These are phyloP conservation scores for Hololepta plana DNA, from an alignment of 2,888 invertebrate species.

Conservation along the genomic window DNA sequence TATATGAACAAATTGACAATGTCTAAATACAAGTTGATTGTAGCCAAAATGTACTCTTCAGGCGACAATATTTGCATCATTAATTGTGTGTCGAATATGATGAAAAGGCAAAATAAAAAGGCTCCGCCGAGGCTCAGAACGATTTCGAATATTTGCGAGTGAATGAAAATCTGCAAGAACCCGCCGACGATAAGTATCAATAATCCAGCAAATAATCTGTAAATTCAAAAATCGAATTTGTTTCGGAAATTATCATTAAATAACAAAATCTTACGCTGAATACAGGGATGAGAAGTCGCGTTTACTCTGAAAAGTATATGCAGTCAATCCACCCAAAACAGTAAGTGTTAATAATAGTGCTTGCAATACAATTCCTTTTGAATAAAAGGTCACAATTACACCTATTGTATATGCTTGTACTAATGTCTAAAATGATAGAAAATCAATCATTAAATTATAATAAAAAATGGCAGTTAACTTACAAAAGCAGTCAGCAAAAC, in stretches of 20 bases:
- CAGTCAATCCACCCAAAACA: conserved; percentile 54
- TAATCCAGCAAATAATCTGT: conserved; percentile 46
- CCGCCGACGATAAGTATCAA: conserved; percentile 52
- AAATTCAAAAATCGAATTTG: conserved; percentile 15
- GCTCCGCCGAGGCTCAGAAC: conserved; percentile 55
- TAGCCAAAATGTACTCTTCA: conserved; percentile 76
- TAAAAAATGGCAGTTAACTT: conserved; percentile 27
- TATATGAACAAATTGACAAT: conserved; percentile 73
- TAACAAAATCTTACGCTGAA: conserved; percentile 40
- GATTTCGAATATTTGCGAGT: conserved; percentile 51
- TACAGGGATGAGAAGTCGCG: conserved; percentile 64
- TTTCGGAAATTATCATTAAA: not conserved
- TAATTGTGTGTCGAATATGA: conserved; percentile 71
- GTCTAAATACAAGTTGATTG: conserved; percentile 74
- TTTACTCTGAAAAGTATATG: conserved; percentile 75
- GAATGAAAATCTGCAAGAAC: conserved; percentile 55
- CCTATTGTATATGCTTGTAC: conserved; percentile 65
- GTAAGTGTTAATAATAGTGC: conserved; percentile 59
- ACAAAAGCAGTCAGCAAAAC: conserved; percentile 64
- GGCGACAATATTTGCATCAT: conserved; percentile 65
- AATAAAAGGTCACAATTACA: conserved; percentile 61
- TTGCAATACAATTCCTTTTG: conserved; percentile 55
- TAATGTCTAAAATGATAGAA: conserved; percentile 42
- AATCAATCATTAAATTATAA: conserved; percentile 3
- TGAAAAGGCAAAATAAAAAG: conserved; percentile 60